Base-by-base conservation (phyloP, 2,797 vertebrate genomes). In the Alectoris magna region DNA sequence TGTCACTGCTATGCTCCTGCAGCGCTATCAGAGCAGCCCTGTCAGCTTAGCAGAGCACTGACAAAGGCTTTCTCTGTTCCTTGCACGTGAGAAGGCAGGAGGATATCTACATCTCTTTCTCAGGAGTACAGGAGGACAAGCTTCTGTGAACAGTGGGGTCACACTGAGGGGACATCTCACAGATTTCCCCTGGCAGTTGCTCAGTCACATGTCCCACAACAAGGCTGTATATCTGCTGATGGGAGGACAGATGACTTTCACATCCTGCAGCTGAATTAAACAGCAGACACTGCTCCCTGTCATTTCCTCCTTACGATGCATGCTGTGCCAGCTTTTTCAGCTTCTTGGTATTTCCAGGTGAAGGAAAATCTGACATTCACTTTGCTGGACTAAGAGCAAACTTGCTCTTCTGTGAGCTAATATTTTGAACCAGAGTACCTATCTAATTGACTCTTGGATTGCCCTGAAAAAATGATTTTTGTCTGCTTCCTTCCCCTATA, bases 1-100 rank as follows among this genome's bases (percentile, higher is more conserved):
- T 84, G 82, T 41, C 68, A 58, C 34, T 10, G 10, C 19, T 19
- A 31, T 0, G 6, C 22, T 27, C 19, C 23, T 23, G 7, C 6
- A 46, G 27, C 22, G 72, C 21, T 36, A 8, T 4, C 1, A 16
- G 10, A 71, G 16, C 41, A 38, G 5, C 5, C 4, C 12, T n/a
- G 39, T 43, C 11, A 2, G 48, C 1, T 1, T 46, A 36, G 39
- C 38, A 51, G n/a, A 71, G 19, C 10, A 18, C 2, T 1, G 0
- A 9, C 58, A 48, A 2, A 10, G 36, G 5, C 27, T 49, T 49
- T 34, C 34, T 58, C 0, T 4, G 1, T 29, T 58, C 23, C 49
- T 53, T 39, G 2, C 10, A 1, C 11, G 7, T 11, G 10, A 74
- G 38, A 7, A 7, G 0, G 0, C 1, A 31, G 66, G 48, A 58